A percentile compares a stretch with the other conserved stretches of the same genome.
Evolutionary conservation across 1,140 invertebrate species (phyloP).

Genomic region (Lepidurus couesii): DNA sequence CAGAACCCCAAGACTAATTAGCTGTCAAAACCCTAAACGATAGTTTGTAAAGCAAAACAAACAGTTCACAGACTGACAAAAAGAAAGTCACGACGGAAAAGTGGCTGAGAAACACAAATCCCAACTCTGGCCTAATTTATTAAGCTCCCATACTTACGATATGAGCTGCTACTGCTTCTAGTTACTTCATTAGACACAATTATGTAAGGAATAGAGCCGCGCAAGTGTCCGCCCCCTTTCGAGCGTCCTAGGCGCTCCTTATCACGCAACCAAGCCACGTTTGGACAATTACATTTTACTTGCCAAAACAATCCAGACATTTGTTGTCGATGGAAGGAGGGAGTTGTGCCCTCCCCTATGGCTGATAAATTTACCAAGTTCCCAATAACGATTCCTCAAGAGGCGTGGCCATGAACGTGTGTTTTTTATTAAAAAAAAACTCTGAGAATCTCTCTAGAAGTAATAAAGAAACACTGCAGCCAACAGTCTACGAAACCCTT

Average conservation of each 20-base stretch:
- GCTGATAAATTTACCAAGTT: not conserved
- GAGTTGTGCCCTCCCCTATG: not conserved
- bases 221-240: not conserved
- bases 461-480: not conserved
- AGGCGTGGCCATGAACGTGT: not conserved
- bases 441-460: not conserved
- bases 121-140: not conserved
- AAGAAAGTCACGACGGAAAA: not conserved
- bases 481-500: not conserved
- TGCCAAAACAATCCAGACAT: not conserved
- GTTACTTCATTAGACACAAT: slow-evolving; percentile 18
- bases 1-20: not conserved
- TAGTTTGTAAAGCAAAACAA: not conserved
- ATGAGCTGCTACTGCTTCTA: not conserved
- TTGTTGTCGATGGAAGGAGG: not conserved
- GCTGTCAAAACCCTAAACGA: not conserved
- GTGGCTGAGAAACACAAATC: not conserved
- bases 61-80: not conserved
- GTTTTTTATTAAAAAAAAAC: not conserved
- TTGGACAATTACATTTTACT: not conserved
- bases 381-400: not conserved
- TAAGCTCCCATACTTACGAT: not conserved
- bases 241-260: not conserved
- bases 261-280: slow-evolving; percentile 12
- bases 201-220: slow-evolving; percentile 4